A percentile compares a stretch with the other conserved stretches of the same genome.
These are phyloP conservation scores for Bombus huntii DNA, from an alignment of 1,140 invertebrate genomes.

Conservation along the genomic window DNA sequence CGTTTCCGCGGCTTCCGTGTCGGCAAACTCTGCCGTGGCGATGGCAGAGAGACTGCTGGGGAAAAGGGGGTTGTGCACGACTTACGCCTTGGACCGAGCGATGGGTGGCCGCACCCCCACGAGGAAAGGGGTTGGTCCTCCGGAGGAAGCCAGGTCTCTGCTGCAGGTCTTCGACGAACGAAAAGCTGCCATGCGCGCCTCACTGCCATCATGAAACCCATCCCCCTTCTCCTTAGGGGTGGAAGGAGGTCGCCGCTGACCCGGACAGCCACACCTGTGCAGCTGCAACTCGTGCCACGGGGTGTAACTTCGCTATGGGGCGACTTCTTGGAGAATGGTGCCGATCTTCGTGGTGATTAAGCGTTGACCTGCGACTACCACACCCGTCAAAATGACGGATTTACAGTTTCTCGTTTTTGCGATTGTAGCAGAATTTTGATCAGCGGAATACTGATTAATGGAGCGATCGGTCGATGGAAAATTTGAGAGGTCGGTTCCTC, in stretches of 20 bases:
- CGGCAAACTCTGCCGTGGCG: not conserved
- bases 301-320: not conserved
- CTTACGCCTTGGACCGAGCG: conserved; percentile 1
- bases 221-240: conserved; percentile 25
- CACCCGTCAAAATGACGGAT: not conserved
- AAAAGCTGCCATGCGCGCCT: conserved; percentile 58
- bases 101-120: conserved; percentile 45
- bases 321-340: not conserved
- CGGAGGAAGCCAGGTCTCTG: not conserved
- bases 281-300: conserved; percentile 9
- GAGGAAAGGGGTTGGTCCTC: conserved; percentile 54
- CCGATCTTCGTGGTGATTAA: not conserved
- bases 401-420: not conserved
- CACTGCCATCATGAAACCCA: conserved; percentile 55
- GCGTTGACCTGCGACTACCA: no score
- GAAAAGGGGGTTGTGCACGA: not conserved
- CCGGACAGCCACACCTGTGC: conserved; percentile 56
- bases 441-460: not conserved
- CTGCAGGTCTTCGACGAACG: conserved; percentile 39
- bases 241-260: conserved; percentile 48
- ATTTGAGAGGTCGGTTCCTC: no score
- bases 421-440: not conserved
- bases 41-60: not conserved
- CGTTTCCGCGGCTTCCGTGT: conserved; percentile 42
- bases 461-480: no score